Evolutionary conservation across 2,113 vertebrate genomes (phyloP), one percentile per base, ranked within the genome.

Genomic region (Leuciscus idus): DNA sequence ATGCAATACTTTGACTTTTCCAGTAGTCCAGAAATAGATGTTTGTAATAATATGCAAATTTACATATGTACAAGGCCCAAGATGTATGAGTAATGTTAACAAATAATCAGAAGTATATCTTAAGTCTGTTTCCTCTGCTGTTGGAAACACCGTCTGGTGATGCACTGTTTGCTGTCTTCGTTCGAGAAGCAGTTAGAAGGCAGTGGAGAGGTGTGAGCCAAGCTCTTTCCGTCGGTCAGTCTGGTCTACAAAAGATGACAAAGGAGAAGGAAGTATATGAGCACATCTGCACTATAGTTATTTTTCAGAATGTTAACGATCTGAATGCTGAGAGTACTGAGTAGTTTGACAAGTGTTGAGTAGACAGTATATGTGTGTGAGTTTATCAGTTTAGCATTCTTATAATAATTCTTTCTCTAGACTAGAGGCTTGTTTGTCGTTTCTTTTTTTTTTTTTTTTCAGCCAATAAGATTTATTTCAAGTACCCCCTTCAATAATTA

Each of bases 21-120:
- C 55, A 80, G 62, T 50, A 80, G 10, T 81, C 50, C 66, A 81
- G 62, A 85, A 73, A 48, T 77, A 83, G 19, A 84, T 68, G 77
- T 88, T 80, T 15, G 68, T 57, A 7, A 5, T 50, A 26, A 23
- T 73, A 70, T 36, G 70, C 17, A 68, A 50, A 79, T 87, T 72
- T 84, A 62, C 82, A 74, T 57, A 78, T 74, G n/a, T 81, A 28
- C 76, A 87, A 23, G 26, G 15, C 77, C 21, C 36, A 84, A 55
- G 11, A 26, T 4, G 28, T 73, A n/a, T 72, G 17, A 23, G 55
- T 55, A 12, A 75, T 73, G 19, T 62, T 74, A 33, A 30, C 66
- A 81, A 28, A 59, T 72, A 36, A 50, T 72, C 4, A 26, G 36
- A 81, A 17, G n/a, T 21, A 66, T 30, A 26, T 48, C 5, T 43